phyloP scores from a whole-genome alignment of 2,888 invertebrate species.

The Xestobium rufovillosum region DNA sequence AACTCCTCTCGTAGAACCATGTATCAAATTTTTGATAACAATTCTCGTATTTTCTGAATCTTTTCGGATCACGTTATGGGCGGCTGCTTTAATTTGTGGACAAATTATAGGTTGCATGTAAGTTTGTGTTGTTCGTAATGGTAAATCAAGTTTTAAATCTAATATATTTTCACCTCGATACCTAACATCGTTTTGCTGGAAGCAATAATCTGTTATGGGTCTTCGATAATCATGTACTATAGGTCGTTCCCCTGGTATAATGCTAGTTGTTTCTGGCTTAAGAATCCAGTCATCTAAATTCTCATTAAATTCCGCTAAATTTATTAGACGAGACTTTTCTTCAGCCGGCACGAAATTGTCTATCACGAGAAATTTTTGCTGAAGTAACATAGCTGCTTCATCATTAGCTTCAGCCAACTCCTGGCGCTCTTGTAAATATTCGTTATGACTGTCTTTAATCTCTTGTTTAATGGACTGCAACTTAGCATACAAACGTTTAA shows the following conservation, averaged over 20 bases:
- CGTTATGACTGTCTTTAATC: conserved; percentile 73
- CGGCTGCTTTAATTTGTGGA: conserved; percentile 62
- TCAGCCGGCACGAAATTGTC: conserved; percentile 86
- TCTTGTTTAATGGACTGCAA: conserved; percentile 68
- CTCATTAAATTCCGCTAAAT: conserved; percentile 71
- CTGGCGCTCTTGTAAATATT: conserved; percentile 84
- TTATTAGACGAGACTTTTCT: conserved; percentile 66
- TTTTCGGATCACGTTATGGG: conserved; percentile 51
- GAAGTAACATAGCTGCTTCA: conserved; percentile 75
- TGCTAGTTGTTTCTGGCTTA: conserved; percentile 34
- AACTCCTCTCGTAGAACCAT: conserved; percentile 33
- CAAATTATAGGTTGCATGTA: conserved; percentile 65
- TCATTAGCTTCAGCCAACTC: conserved; percentile 88
- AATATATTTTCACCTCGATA: conserved; percentile 61
- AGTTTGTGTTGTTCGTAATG: conserved; percentile 66
- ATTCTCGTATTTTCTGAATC: conserved; percentile 39
- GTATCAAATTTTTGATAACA: conserved; percentile 37
- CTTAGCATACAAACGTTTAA: conserved; percentile 85
- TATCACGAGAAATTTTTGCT: conserved; percentile 79
- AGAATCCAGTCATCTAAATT: conserved; percentile 69
- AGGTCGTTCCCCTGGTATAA: conserved; percentile 34
- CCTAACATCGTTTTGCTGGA: background rate
- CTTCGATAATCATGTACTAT: conserved; percentile 36
- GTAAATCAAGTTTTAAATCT: conserved; percentile 66
- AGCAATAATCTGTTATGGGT: background rate